These are phyloP conservation scores for Drosophila santomea DNA, from an alignment of 1,140 invertebrate species.

Conservation along the genomic window DNA sequence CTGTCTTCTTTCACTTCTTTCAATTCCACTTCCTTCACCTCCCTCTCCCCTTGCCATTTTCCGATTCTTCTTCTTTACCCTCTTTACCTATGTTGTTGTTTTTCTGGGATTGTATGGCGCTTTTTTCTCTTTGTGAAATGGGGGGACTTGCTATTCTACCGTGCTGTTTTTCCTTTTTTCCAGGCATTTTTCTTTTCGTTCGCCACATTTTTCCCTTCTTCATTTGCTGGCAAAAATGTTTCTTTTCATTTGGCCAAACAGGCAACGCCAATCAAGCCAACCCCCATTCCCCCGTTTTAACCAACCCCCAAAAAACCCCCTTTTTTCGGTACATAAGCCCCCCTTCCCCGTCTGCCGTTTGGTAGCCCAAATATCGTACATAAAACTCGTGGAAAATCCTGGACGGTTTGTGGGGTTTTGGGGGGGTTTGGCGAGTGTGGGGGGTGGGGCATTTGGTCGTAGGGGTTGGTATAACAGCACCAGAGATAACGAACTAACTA, in stretches of 20 bases:
- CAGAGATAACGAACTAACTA: slow-evolving; percentile 77
- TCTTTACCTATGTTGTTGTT: slow-evolving; percentile 8
- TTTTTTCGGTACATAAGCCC: slow-evolving; percentile 38
- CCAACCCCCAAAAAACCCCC: slow-evolving; percentile 14
- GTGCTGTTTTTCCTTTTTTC: slow-evolving; percentile 37
- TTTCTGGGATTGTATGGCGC: slow-evolving; percentile 30
- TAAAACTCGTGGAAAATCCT: slow-evolving; percentile 40
- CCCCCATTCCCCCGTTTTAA: slow-evolving; percentile 8
- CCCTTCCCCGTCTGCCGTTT: slow-evolving; percentile 2
- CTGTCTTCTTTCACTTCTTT: background rate
- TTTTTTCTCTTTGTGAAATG: background rate
- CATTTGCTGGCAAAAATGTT: slow-evolving; percentile 73
- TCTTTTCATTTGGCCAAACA: slow-evolving; percentile 66
- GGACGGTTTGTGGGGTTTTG: background rate
- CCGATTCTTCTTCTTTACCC: background rate
- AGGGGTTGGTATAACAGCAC: slow-evolving; percentile 33
- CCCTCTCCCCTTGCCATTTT: too few relatives aligned
- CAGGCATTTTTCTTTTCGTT: slow-evolving; percentile 45
- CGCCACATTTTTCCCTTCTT: slow-evolving; percentile 50
- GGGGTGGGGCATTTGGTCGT: background rate
- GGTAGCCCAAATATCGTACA: slow-evolving; percentile 60
- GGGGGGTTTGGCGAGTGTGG: background rate
- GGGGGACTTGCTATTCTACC: slow-evolving; percentile 37
- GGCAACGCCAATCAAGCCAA: slow-evolving; percentile 63
- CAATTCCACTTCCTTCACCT: background rate